phyloP scores from a whole-genome alignment of 2,113 vertebrate genomes.

The Hemicordylus capensis region DNA sequence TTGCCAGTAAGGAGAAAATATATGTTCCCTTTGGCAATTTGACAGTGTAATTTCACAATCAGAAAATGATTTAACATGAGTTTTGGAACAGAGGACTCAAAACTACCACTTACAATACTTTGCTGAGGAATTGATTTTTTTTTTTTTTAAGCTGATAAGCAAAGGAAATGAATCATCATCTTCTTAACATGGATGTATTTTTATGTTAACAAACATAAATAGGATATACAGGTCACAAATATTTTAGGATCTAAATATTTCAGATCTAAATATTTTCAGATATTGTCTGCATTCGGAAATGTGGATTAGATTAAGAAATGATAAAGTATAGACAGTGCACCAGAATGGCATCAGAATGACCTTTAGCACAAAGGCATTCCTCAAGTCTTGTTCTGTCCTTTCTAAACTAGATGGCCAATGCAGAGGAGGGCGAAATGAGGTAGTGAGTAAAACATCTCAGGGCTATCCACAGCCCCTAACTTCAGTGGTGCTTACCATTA shows the following conservation, averaged over 20 bases:
- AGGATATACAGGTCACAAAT: neutral
- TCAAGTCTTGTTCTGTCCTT: neutral
- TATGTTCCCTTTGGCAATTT: conserved; percentile 30
- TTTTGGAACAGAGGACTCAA: neutral
- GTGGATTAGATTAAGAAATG: no score
- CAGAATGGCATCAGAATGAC: neutral
- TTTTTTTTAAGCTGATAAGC: conserved; percentile 26
- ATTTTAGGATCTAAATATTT: neutral
- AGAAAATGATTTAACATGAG: neutral
- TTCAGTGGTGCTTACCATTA: neutral
- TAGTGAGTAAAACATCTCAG: neutral
- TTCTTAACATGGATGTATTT: neutral
- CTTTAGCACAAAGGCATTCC: neutral
- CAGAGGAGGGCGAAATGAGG: neutral
- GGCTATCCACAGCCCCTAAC: neutral
- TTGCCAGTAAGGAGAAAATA: conserved; percentile 30
- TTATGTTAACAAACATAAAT: neutral
- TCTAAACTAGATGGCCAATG: neutral
- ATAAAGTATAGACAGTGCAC: neutral
- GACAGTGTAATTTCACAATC: conserved; percentile 12
- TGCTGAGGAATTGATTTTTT: neutral
- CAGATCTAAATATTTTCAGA: no score
- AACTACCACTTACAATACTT: neutral
- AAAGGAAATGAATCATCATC: neutral
- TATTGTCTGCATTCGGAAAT: no score